These are phyloP conservation scores for Lordiphosa andalusiaca DNA, from an alignment of 2,888 invertebrate genomes.

Conservation along the genomic window DNA sequence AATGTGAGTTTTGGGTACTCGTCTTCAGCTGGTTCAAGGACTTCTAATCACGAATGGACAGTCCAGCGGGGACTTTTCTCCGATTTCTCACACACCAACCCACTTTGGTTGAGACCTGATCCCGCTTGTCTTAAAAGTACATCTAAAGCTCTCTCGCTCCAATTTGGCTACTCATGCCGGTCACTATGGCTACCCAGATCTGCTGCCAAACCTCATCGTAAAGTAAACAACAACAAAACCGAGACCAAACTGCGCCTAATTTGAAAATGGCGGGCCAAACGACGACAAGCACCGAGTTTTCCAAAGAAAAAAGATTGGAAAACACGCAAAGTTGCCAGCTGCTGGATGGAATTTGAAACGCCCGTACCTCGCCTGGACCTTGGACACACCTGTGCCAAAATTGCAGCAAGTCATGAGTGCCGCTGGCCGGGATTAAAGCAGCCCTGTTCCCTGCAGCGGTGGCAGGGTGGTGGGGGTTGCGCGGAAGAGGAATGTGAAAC, in stretches of 20 bases:
- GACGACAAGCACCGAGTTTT: conserved; percentile 12
- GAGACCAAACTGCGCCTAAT: conserved; percentile 41
- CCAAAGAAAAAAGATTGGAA: conserved; percentile 34
- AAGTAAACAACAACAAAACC: conserved; percentile 16
- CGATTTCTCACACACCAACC: no score
- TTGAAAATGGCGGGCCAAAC: conserved; percentile 30
- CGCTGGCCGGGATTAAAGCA: conserved; percentile 59
- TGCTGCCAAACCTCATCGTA: conserved; percentile 6
- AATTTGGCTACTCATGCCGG: conserved; percentile 28
- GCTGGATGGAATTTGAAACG: conserved; percentile 33
- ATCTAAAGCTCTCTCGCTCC: no score
- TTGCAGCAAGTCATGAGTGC: conserved; percentile 67
- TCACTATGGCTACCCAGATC: conserved; percentile 11
- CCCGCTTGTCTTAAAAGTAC: no score
- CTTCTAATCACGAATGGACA: no score
- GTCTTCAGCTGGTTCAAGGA: no score
- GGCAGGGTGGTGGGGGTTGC: conserved; percentile 26
- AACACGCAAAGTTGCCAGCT: conserved; percentile 72
- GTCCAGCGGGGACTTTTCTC: no score
- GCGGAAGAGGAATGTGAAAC: conserved; percentile 34
- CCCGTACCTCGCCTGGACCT: conserved; percentile 37
- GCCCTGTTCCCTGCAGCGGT: conserved; percentile 39
- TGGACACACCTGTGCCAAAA: conserved; percentile 64
- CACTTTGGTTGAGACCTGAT: no score
- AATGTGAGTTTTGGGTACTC: no score